These are phyloP conservation scores for Pentalonia nigronervosa DNA, from an alignment of 1,140 invertebrate genomes.

Conservation along the genomic window DNA sequence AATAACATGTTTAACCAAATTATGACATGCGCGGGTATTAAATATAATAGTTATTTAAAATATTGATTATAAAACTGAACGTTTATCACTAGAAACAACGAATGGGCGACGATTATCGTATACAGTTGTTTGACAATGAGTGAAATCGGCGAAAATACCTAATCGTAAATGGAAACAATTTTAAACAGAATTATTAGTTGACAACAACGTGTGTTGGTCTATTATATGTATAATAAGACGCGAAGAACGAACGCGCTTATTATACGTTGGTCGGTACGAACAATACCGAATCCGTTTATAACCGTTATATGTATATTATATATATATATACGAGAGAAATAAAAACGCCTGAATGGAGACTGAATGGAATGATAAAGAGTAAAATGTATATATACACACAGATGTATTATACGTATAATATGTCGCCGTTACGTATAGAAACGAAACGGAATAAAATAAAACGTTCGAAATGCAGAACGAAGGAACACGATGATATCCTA, in stretches of 20 bases:
- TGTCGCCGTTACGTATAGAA: not conserved
- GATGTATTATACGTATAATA: not conserved
- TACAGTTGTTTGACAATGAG: not conserved
- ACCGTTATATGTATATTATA: not conserved
- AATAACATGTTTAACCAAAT: not conserved
- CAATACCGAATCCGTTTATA: not conserved
- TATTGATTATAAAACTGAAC: slow-evolving; percentile 36
- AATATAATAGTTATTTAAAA: slow-evolving; percentile 31
- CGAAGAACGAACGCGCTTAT: not conserved
- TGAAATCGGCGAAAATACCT: not conserved
- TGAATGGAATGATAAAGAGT: not conserved
- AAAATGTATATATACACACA: not conserved
- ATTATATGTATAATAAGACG: not conserved
- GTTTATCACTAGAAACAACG: not conserved
- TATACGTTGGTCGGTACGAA: not conserved
- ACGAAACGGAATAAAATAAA: slow-evolving; percentile 27
- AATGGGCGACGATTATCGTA: not conserved
- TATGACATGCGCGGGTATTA: not conserved
- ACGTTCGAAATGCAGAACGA: not conserved
- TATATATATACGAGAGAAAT: not conserved
- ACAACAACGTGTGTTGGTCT: not conserved
- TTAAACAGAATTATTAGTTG: not conserved
- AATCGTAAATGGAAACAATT: not conserved
- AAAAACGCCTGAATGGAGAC: not conserved
- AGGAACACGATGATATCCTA: not conserved